phyloP scores from a whole-genome alignment of 92 coral and sea anemone species.

The Zoanthus sansibaricus region DNA sequence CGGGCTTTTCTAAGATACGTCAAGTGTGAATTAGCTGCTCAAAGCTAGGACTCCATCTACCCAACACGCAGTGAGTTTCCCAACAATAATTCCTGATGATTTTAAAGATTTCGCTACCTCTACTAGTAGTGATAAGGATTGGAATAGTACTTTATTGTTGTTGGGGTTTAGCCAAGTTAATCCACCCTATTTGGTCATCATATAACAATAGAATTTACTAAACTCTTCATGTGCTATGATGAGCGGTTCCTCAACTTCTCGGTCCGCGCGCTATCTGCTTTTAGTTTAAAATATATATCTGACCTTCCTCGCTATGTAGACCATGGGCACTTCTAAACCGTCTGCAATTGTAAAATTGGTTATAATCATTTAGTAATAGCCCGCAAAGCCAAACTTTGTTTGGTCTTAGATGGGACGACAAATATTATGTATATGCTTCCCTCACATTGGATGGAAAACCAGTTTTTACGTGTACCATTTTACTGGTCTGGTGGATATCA shows the following conservation, averaged over 20 bases:
- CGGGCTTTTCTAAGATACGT: background rate
- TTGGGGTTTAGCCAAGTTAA: slow-evolving; percentile 64
- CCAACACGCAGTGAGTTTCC: background rate
- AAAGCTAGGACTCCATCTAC: background rate
- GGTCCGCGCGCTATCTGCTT: slow-evolving; percentile 66
- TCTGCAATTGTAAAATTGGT: slow-evolving; percentile 77
- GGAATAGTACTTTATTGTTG: slow-evolving; percentile 58
- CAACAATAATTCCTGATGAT: slow-evolving; percentile 37
- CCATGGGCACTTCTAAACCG: slow-evolving; percentile 67
- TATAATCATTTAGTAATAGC: slow-evolving; percentile 63
- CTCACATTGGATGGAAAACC: too few species aligned
- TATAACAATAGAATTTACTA: slow-evolving; percentile 67
- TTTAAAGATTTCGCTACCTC: slow-evolving; percentile 63
- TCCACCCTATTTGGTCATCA: slow-evolving; percentile 74
- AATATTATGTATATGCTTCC: too few species aligned
- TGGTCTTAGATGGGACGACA: slow-evolving; percentile 67
- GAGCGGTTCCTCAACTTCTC: slow-evolving; percentile 67
- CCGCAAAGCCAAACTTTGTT: too few species aligned
- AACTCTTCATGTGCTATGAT: slow-evolving; percentile 78
- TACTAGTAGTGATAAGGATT: slow-evolving; percentile 65
- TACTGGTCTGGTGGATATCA: too few species aligned
- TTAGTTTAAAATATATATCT: slow-evolving; percentile 49
- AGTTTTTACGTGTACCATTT: too few species aligned
- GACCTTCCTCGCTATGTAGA: slow-evolving; percentile 73
- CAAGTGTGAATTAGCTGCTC: background rate